Percentiles rank a stretch among this genome's conserved stretches.
Conservation (phyloP, 2,113 vertebrate genomes). For the Carettochelys insculpta region DNA sequence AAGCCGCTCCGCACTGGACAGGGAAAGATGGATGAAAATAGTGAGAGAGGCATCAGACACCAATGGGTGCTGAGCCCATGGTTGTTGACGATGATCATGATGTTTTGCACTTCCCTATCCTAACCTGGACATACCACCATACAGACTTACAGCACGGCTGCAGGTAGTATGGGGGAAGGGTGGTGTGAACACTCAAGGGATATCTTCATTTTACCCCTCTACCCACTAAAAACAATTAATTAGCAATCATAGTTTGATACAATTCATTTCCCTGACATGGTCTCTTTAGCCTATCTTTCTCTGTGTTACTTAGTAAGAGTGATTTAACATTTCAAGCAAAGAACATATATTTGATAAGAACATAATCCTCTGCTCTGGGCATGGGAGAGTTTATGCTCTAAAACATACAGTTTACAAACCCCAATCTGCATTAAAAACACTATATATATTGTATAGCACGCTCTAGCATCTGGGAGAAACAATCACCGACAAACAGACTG, state of each 20-base stretch:
- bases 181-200: not conserved
- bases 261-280: conserved; percentile 37
- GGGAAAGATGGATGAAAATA: no score
- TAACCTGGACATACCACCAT: accelerated
- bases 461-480: conserved; percentile 36
- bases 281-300: conserved; percentile 44
- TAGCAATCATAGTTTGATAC: conserved; percentile 1
- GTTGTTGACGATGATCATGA: no score
- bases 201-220: conserved; percentile 5
- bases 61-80: no score
- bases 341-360: conserved; percentile 65
- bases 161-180: not conserved
- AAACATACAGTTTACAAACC: conserved; percentile 58
- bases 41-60: no score
- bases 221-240: not conserved
- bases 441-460: not conserved
- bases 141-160: no score
- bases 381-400: conserved; percentile 38
- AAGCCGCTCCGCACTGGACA: no score
- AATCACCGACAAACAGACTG: conserved; percentile 23
- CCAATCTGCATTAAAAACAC: conserved; percentile 46
- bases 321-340: conserved; percentile 63
- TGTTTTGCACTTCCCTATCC: not conserved
- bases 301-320: conserved; percentile 42
- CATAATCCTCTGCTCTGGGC: conserved; percentile 64